Evolutionary conservation across 2,888 invertebrate genomes (phyloP), one percentile per base, ranked within the genome.

Genomic region (Chouioia cunea): DNA sequence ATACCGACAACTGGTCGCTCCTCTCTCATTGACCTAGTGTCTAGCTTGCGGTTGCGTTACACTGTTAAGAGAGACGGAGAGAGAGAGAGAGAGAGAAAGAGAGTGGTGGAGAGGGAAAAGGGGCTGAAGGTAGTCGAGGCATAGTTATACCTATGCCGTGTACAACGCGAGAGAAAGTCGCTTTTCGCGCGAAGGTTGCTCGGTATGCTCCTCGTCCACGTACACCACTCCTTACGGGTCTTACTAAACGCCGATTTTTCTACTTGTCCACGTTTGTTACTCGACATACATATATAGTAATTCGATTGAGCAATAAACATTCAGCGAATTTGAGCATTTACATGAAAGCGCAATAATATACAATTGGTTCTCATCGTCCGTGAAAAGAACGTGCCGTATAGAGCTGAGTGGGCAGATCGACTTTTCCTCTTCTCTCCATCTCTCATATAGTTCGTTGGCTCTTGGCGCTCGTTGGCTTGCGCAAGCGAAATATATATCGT

Each of bases 51-150:
- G 20, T 16, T 8, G n/a, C 47, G 54, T 20, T 14, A 43, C 18
- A 27, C 6, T 27, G 27, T 6, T 27, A 27, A 4, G 46, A 46
- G 46, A 27, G 23, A 36, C 16, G n/a, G 48, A 15, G 48, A 47
- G 48, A 47, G 27, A 20, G 50, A 48, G 50, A 27, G 48, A 36
- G 36, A 60, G 27, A 48, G 50, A 18, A 20, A 22, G 10, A 6
- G 1, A 46, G 54, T 22, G 2, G 8, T 2, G 12, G 36, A 50
- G 20, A 27, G 27, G 20, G 57, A 23, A 64, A 58, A 52, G 74
- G 53, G 70, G 62, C 64, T 70, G 74, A 65, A 67, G 74, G 74
- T 74, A n/a, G 74, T 65, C 70, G 74, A 74, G 72, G 74, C 66
- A 66, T 44, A 54, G 50, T 47, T 58, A 22, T 22, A 20, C 44